Evolutionary conservation across 2,888 invertebrate species (phyloP), one percentile per base, ranked within the genome.

Genomic region (Synergus laeviventris): DNA sequence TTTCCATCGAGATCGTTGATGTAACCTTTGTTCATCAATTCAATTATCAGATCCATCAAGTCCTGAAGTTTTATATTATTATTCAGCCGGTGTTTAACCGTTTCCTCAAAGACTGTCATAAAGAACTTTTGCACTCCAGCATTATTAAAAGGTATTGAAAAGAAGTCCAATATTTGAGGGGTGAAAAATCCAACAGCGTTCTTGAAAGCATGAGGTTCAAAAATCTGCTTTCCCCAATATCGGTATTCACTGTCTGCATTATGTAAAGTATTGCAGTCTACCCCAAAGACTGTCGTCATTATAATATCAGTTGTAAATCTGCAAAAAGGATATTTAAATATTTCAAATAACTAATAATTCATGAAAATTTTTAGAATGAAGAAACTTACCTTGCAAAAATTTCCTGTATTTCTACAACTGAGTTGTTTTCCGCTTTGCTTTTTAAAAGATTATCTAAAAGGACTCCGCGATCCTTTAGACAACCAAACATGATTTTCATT

Each of bases 31-130:
- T 86, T 84, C 74, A 85, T 85, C 56, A 88, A 74, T 59, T 86
- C 84, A 66, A 88, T 87, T 49, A 89, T 76, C 11, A 88, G 76
- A 60, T 87, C 84, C 64, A 89, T 78, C 62, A 89, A 88, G 74
- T 89, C 89, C 3, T 84, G 84, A 18, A 80, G 82, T 49, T 59
- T 38, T 8, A 87, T 79, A 39, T 86, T 86, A 64, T 83, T 85
- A 7, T 81, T 77, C 73, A 86, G 82, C 64, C 90, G 81, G 39
- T 84, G 81, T 11, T 83, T 78, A 16, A 90, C 81, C 1, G 88
- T 84, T 5, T 87, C 83, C 59, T 85, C 83, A 8, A 89, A 85
- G 7, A 87, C 78, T 73, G 82, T 80, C 1, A 83, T 78, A 78
- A 91, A 91, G 79, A 90, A 91, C 1, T 84, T 76, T 16, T 81